Conservation (phyloP, 2,888 invertebrate genomes). For the Muscina levida region DNA sequence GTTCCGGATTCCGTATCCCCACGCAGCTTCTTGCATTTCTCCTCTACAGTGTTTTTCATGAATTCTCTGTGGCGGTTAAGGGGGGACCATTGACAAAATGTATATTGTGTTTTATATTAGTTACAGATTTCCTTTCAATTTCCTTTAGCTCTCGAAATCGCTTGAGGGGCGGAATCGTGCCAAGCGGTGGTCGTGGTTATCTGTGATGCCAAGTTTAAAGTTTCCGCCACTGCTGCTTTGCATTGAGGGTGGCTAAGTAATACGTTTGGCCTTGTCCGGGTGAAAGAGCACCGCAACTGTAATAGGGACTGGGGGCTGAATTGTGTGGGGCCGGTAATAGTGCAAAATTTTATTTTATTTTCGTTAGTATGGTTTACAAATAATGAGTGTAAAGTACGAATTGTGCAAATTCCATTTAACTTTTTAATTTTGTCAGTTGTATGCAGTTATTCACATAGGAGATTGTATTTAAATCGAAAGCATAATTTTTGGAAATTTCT, state of each 20-base stretch:
- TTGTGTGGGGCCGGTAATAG: background rate
- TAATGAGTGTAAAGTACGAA: no score
- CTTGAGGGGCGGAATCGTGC: constrained; percentile 40
- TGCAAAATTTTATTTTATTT: background rate
- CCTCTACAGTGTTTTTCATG: no score
- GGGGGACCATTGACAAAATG: constrained; percentile 59
- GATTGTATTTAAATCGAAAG: constrained; percentile 36
- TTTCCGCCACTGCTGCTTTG: background rate
- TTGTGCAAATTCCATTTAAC: constrained; percentile 30
- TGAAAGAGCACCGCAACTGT: no score
- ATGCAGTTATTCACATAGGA: constrained; percentile 10
- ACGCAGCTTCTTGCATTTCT: no score
- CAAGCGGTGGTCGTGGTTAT: constrained; percentile 51
- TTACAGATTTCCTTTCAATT: constrained; percentile 69
- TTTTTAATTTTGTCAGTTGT: constrained; percentile 7
- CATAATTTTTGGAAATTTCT: constrained; percentile 46
- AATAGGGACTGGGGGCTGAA: background rate
- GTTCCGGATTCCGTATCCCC: background rate
- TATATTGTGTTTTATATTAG: constrained; percentile 66
- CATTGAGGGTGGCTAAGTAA: no score
- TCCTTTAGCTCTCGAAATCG: constrained; percentile 56
- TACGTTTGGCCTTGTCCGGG: no score
- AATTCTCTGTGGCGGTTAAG: no score
- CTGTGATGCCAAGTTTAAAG: constrained; percentile 23
- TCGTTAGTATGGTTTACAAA: background rate